Conservation (phyloP, 2,797 vertebrate species). For the Phyllotis vaccarum region DNA sequence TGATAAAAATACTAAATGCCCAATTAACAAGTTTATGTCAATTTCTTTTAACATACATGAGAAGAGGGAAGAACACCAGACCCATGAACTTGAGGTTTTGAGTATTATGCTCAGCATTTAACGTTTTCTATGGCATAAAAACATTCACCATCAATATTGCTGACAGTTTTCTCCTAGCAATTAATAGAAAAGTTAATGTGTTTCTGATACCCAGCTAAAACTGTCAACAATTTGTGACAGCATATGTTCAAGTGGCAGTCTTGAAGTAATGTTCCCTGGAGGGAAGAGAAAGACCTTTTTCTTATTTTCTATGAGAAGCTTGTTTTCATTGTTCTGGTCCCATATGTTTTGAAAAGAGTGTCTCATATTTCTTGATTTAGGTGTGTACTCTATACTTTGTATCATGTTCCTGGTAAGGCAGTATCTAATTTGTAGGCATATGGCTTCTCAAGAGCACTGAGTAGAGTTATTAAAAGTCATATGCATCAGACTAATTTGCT, state of each 20-base stretch:
- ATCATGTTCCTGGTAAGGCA: background rate
- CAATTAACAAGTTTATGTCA: background rate
- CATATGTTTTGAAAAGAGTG: background rate
- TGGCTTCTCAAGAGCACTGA: background rate
- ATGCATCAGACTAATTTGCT: background rate
- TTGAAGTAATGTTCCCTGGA: slow-evolving; percentile 32
- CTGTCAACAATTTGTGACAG: slow-evolving; percentile 22
- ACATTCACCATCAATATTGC: slow-evolving; percentile 54
- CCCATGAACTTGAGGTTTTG: background rate
- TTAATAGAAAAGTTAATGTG: slow-evolving; percentile 21
- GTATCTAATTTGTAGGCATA: accelerated
- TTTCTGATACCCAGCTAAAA: slow-evolving; percentile 51
- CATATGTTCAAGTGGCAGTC: background rate
- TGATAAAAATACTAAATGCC: background rate
- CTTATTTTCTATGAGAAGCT: background rate
- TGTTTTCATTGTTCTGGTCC: background rate
- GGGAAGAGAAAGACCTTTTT: background rate
- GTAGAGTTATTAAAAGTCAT: background rate
- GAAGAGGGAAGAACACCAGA: background rate
- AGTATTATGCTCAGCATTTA: background rate
- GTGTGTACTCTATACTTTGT: accelerated
- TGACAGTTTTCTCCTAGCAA: slow-evolving; percentile 24
- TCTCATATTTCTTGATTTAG: background rate
- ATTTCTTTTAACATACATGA: background rate
- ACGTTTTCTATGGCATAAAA: slow-evolving; percentile 32